Evolutionary conservation across 2,888 invertebrate species (phyloP), one percentile per base, ranked within the genome.

Genomic region (Pristionchus fissidentatus): DNA sequence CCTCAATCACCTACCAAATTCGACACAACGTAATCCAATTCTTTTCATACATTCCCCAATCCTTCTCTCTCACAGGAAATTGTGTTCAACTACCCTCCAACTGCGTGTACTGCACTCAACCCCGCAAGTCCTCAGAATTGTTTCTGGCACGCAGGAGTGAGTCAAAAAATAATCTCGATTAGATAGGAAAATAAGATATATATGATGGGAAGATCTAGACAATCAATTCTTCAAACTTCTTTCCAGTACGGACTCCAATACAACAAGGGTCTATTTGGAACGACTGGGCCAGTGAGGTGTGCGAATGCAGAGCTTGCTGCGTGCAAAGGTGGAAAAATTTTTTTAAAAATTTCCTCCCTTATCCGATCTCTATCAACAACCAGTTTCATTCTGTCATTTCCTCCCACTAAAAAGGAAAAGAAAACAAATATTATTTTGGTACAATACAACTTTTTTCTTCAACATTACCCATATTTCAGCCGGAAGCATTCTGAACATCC

Each of bases 81-180:
- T 35, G 79, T 80, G 10, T 26, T 43, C 46, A n/a, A 43, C 38
- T 26, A 29, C n/a, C 79, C 79, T 0, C 26, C 79, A 0, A 80
- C 41, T 19, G 26, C 79, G 15, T 80, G 57, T 26, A 57, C 79
- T 22, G 22, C 79, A 8, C 35, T 60, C 60, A 29, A 41, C 19
- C 26, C 57, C 2, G 60, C 26, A 7, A 49, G 22, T 29, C 57
- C 57, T 5, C 57, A 80, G 15, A 35, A 55, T 3, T 80, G 79
- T 26, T 80, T 41, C 43, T 80, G 79, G 79, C 79, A 80, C 38
- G 29, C 43, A 3, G 41, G 73, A 15, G 73, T 73, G 19, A 73
- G 43, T 10, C 38, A 29, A 1, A 29, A 8, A 29, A 15, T 29
- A 26, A 29, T 62, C 32, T 55, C 0, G 2, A 55, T 55, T n/a